phyloP scores from a whole-genome alignment of 92 coral and sea anemone species.

The Zoanthus sociatus region DNA sequence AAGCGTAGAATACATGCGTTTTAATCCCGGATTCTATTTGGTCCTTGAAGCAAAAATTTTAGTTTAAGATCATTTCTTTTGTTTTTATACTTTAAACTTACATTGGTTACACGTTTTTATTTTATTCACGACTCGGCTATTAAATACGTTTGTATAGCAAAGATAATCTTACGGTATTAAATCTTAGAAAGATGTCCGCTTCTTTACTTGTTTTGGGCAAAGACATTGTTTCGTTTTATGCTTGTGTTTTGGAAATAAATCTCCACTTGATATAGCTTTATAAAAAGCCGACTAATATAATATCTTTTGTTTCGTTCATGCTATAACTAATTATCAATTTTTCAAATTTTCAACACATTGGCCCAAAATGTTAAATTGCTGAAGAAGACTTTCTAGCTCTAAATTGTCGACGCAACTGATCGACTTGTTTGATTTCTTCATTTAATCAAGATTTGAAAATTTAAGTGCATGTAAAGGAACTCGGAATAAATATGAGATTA shows the following conservation, averaged over 20 bases:
- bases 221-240: neutral
- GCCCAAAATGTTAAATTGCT: no score
- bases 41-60: conserved; percentile 8
- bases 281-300: neutral
- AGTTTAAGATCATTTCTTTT: neutral
- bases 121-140: neutral
- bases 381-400: no score
- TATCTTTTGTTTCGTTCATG: neutral
- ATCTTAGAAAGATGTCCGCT: neutral
- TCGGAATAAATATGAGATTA: no score
- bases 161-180: neutral
- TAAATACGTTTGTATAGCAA: neutral
- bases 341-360: no score
- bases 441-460: no score
- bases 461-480: no score
- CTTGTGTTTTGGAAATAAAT: neutral
- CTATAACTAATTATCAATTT: neutral
- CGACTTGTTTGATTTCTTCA: no score
- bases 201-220: neutral
- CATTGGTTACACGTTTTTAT: neutral
- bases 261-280: neutral
- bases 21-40: neutral
- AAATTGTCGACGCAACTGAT: no score
- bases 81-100: neutral
- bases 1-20: neutral